Base-by-base conservation (phyloP, 2,113 vertebrate species). In the Burhinus bistriatus region DNA sequence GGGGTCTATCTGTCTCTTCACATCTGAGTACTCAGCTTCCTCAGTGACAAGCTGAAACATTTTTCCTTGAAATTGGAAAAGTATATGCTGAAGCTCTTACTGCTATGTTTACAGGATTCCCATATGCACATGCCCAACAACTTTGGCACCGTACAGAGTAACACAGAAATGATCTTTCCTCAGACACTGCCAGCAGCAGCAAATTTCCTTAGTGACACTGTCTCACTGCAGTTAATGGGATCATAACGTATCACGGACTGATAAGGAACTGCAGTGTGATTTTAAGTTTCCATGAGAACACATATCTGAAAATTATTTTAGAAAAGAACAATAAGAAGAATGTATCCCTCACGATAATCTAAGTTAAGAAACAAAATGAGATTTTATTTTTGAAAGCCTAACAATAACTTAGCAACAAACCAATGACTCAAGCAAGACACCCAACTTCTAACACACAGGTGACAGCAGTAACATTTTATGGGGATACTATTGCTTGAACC, bases 91-190 rank as follows among this genome's bases (percentile, higher is more conserved):
- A 73, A 49, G 52, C 11, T 27, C 30, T 36, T 61, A 44, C 5
- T 36, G 22, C 5, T 2, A 1, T 70, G 23, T 58, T 83, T 47
- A 54, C 0, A 0, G 34, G 26, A 91, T 65, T 11, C 12, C 20
- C 17, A 15, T 5, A 57, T 15, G n/a, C 40, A 96, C 13, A 12
- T 2, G 6, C 4, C 17, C 10, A 65, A 65, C 12, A 88, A 55
- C 15, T 10, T 29, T 21, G 26, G 30, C 29, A 70, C 16, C 18
- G 29, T 4, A 38, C 10, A 51, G 32, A 76, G 27, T 25, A 66
- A 52, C 25, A 73, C 12, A 84, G 54, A 58, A 91, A 45, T 40
- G 0, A 25, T 47, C 40, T 83, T 70, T 68, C 55, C 73, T 72
- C 36, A 84, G 58, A 51, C 32, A 51, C 44, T 59, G 52, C 22